phyloP scores from a whole-genome alignment of 2,797 vertebrate species.

The Sebastes oblongus region DNA sequence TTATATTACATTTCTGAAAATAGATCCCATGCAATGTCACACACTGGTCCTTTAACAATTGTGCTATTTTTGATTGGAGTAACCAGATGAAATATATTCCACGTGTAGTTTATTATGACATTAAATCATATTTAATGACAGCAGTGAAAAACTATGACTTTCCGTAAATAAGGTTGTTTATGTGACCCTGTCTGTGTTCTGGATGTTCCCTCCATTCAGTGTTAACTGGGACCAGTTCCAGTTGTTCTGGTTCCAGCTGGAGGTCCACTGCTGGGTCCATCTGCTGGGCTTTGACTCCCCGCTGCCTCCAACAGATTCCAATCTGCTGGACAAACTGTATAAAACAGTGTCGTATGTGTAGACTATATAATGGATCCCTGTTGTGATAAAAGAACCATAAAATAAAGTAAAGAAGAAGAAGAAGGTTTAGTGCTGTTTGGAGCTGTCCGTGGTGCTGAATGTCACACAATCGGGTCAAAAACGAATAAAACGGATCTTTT shows the following conservation, averaged over 20 bases:
- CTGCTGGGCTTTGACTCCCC: constrained; percentile 1
- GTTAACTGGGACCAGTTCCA: constrained; percentile 2
- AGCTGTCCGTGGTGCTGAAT: constrained; percentile 69
- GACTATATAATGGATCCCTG: rapidly evolving
- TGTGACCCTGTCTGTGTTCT: not conserved
- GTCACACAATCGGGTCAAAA: too few relatives aligned
- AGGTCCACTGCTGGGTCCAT: constrained; percentile 7
- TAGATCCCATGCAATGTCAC: too few relatives aligned
- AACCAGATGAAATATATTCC: too few relatives aligned
- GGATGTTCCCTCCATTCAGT: not conserved
- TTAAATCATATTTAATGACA: too few relatives aligned
- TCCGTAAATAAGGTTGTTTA: too few relatives aligned
- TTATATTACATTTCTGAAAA: too few relatives aligned
- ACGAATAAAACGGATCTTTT: too few relatives aligned
- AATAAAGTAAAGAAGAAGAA: not conserved
- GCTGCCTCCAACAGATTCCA: not conserved
- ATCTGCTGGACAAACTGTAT: not conserved
- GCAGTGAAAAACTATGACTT: too few relatives aligned
- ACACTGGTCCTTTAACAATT: too few relatives aligned
- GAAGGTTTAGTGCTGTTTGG: not conserved
- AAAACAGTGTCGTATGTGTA: too few relatives aligned
- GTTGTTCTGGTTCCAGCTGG: constrained; percentile 1
- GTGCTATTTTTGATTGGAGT: too few relatives aligned
- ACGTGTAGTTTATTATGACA: not conserved
- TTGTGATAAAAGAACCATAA: too few relatives aligned